Evolutionary conservation across 2,113 vertebrate species (phyloP), one percentile per base, ranked within the genome.

Genomic region (Regulus satrapa): DNA sequence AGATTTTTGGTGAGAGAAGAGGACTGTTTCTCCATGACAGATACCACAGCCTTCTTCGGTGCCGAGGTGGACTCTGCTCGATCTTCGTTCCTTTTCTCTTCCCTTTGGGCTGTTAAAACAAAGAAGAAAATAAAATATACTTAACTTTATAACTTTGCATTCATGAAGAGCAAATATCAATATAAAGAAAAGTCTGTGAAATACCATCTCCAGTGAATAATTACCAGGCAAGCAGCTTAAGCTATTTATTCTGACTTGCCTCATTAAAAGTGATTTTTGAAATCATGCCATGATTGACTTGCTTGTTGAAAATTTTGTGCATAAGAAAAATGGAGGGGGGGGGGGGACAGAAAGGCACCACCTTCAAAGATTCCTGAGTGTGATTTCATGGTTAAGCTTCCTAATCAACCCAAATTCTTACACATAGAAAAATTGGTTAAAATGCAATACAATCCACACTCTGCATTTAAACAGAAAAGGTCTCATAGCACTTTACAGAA

Each of bases 91-190:
- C 95, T 97, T 18, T 92, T 97, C 45, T 98, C 98, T 18, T 98
- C 98, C 73, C 98, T 98, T 40, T 92, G 58, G 41, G 97, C 98
- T 98, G 72, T 85, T 73, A 89, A 96, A 96, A 91, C 16, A 72
- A 94, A 82, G 45, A 66, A 43, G 12, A 97, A 92, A 76, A 80
- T 14, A 63, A 26, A 75, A 2, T 5, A 92, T 73, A 58, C 6
- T 73, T 92, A 95, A 55, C 26, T 67, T 84, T 21, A 0, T 31
- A 66, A 55, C 28, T 58, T 69, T 3, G 0, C 71, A 12, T 45
- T 85, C 7, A 6, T 3, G 40, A 88, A 83, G 28, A 16, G 3
- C 34, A n/a, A 43, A 32, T 56, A 52, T 12, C 34, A 25, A 55
- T 55, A 14, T 20, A 59, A 29, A 28, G 58, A 51, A 64, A 82